Conservation (phyloP, 2,888 invertebrate genomes). For the Eurytoma adleriae region DNA sequence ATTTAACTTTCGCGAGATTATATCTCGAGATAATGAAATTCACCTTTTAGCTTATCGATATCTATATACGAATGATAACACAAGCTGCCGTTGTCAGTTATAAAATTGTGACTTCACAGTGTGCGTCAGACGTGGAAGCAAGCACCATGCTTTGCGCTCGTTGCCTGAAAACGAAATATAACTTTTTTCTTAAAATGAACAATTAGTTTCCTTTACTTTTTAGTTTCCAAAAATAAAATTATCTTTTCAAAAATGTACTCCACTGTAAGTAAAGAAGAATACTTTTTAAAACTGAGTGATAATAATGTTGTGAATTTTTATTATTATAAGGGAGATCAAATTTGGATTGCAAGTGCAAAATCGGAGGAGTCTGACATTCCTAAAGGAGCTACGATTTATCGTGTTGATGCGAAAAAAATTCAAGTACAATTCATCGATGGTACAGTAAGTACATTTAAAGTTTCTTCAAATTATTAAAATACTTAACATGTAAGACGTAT, state of each 20-base stretch:
- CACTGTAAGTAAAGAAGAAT: slow-evolving; percentile 16
- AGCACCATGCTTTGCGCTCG: slow-evolving; percentile 27
- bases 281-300: not conserved
- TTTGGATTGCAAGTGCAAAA: slow-evolving; percentile 89
- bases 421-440: slow-evolving; percentile 91
- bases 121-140: slow-evolving; percentile 18
- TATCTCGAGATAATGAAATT: slow-evolving; percentile 38
- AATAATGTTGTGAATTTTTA: not conserved
- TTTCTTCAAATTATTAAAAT: not conserved
- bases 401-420: slow-evolving; percentile 85
- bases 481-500: not conserved
- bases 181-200: slow-evolving; percentile 24
- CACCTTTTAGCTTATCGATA: slow-evolving; percentile 47
- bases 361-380: slow-evolving; percentile 89
- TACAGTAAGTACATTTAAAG: slow-evolving; percentile 78
- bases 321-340: slow-evolving; percentile 85
- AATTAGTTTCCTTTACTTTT: not conserved
- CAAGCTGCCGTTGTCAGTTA: slow-evolving; percentile 6
- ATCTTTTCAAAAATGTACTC: slow-evolving; percentile 22
- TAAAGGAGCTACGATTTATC: slow-evolving; percentile 89
- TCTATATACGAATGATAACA: slow-evolving; percentile 38
- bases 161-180: not conserved
- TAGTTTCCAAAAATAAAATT: not conserved
- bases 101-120: not conserved
- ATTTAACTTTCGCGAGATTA: slow-evolving; percentile 31